Evolutionary conservation across 2,113 vertebrate genomes (phyloP), one percentile per base, ranked within the genome.

Genomic region (Syngnathus scovelli): DNA sequence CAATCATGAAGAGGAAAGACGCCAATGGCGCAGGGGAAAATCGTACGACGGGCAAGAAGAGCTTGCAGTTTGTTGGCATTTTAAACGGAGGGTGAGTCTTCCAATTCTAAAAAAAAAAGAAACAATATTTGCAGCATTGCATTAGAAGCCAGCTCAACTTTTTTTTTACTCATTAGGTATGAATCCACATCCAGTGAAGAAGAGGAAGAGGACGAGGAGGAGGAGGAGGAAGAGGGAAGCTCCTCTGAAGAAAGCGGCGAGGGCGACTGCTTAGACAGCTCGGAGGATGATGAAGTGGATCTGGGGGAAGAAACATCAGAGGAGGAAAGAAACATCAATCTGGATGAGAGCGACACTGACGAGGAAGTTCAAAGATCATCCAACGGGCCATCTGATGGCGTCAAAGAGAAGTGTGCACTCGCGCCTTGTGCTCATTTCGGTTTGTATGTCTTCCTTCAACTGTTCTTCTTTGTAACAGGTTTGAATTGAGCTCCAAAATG

Each of bases 1-100:
- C 96, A 33, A 98, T 98, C 81, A 98, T 98, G 96, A 98, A 98
- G 89, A 94, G 92, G 88, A 92, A 91, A 75, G 94, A 95, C 2
- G 91, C 92, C 44, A 66, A 81, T 60, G 78, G 78, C 67, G 85
- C 87, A 0, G 72, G 76, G 0, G 87, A 94, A 51, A 77, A 82
- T 0, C 91, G 91, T 67, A 90, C 85, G 13, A 65, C 87, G 1
- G 91, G 90, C 70, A 94, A 93, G 87, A 98, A 98, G 89, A 98
- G 93, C 78, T 85, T 98, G 81, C 94, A 98, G 90, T 98, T 98
- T 76, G 95, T 98, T 70, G 96, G 95, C 4, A 90, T 98, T 74
- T 90, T 98, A 79, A 98, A 98, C 13, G 94, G 95, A 89, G 94
- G 96, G 96, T 98, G 88, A 4, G 61, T 62, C 21, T 27, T 23